Percentiles rank a stretch among this genome's conserved stretches.
Evolutionary conservation across 2,797 vertebrate genomes (phyloP).

Genomic region (Dromococcyx pavoninus): DNA sequence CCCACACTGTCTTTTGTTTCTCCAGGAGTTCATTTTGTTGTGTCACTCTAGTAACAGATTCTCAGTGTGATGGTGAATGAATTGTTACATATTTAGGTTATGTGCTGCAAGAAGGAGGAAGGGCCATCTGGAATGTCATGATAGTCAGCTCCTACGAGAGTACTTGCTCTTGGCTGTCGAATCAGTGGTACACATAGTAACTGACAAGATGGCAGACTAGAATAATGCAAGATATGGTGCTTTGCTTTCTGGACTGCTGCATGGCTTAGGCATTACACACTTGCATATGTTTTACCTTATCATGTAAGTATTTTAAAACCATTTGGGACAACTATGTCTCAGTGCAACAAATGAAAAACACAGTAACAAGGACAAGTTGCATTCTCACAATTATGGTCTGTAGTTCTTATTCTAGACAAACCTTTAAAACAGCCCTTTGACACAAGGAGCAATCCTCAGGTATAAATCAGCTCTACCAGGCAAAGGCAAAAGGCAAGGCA

Average conservation of each 20-base stretch:
- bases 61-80: neutral
- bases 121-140: constrained; percentile 1
- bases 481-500: neutral
- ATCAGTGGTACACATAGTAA: neutral
- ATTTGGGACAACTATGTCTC: neutral
- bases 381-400: neutral
- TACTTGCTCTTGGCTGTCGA: neutral
- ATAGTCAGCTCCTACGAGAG: neutral
- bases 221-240: neutral
- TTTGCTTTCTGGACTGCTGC: neutral
- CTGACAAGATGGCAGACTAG: neutral
- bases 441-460: neutral
- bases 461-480: neutral
- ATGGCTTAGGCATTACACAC: neutral
- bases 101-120: neutral
- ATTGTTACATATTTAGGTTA: constrained; percentile 32
- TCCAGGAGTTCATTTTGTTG: neutral
- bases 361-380: neutral
- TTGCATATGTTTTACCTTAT: neutral
- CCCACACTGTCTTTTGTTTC: neutral
- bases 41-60: constrained; percentile 17
- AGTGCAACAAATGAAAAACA: neutral
- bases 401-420: neutral
- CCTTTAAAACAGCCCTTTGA: neutral
- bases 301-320: neutral